These are phyloP conservation scores for Trachelus tabidus DNA, from an alignment of 2,888 invertebrate genomes.

Conservation along the genomic window DNA sequence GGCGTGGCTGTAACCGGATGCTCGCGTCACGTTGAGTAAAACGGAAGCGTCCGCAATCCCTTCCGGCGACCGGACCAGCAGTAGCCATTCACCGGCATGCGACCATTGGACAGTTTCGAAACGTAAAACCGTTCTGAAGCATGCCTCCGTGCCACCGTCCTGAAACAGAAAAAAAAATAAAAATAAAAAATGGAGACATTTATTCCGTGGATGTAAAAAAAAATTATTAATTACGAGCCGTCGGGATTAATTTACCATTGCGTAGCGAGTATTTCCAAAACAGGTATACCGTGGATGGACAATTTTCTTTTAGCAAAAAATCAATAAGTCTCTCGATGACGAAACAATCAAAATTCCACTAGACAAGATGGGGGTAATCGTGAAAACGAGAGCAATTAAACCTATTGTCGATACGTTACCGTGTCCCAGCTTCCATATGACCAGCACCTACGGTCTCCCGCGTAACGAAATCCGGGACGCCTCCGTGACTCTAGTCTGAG, in stretches of 20 bases:
- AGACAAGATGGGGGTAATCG: neutral
- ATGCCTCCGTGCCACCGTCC: slow-evolving; percentile 70
- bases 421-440: neutral
- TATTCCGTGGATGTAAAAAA: neutral
- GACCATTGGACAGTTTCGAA: slow-evolving; percentile 70
- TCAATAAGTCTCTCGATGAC: neutral
- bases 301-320: neutral
- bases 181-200: neutral
- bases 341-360: neutral
- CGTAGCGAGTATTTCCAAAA: neutral
- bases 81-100: slow-evolving; percentile 74
- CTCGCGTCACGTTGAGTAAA: slow-evolving; percentile 72
- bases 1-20: slow-evolving; percentile 53
- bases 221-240: neutral
- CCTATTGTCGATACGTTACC: neutral
- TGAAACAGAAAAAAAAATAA: slow-evolving; percentile 54
- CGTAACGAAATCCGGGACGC: neutral
- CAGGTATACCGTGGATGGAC: neutral
- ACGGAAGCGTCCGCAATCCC: slow-evolving; percentile 75
- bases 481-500: neutral
- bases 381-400: neutral
- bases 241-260: too few species aligned
- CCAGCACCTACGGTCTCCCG: neutral
- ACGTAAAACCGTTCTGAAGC: slow-evolving; percentile 72
- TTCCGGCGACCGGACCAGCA: slow-evolving; percentile 73